Percentiles rank a stretch among this genome's conserved stretches.
Conservation (phyloP, 2,888 invertebrate genomes). For the Tillus elongatus region DNA sequence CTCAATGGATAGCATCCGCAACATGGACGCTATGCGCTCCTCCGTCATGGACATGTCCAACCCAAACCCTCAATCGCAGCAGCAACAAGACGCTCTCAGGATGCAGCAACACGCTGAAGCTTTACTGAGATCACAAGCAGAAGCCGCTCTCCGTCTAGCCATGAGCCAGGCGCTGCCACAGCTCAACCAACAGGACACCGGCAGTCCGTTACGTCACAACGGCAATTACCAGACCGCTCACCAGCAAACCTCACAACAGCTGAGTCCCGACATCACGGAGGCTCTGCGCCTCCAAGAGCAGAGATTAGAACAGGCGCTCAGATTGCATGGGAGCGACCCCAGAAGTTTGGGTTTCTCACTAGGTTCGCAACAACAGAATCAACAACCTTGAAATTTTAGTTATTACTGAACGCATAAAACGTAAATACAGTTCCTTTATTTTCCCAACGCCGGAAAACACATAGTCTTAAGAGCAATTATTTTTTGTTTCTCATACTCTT, state of each 20-base stretch:
- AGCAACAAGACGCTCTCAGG: conserved; percentile 40
- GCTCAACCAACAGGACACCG: conserved; percentile 40
- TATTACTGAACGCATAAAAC: conserved; percentile 58
- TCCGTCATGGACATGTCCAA: conserved; percentile 44
- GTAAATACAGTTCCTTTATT: conserved; percentile 11
- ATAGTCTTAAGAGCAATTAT: too few relatives aligned
- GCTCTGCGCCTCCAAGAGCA: conserved; percentile 63
- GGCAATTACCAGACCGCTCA: conserved; percentile 40
- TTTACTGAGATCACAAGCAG: conserved; percentile 73
- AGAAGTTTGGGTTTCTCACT: conserved; percentile 70
- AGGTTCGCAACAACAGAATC: conserved; percentile 44
- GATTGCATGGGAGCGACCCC: conserved; percentile 69
- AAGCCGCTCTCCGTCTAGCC: conserved; percentile 72
- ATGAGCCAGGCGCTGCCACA: conserved; percentile 55
- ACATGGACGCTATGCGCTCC: conserved; percentile 45
- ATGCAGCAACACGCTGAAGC: conserved; percentile 63
- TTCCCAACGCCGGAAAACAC: too few relatives aligned
- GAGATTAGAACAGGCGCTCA: conserved; percentile 71
- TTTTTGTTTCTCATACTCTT: too few relatives aligned
- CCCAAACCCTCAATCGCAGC: conserved; percentile 32
- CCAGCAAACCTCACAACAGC: conserved; percentile 42
- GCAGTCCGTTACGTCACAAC: conserved; percentile 40
- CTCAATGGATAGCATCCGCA: conserved; percentile 48
- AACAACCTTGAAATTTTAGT: conserved; percentile 68
- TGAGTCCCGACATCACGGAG: conserved; percentile 63